Evolutionary conservation across 2,888 invertebrate genomes (phyloP).

Genomic region (Eupeodes luniger): DNA sequence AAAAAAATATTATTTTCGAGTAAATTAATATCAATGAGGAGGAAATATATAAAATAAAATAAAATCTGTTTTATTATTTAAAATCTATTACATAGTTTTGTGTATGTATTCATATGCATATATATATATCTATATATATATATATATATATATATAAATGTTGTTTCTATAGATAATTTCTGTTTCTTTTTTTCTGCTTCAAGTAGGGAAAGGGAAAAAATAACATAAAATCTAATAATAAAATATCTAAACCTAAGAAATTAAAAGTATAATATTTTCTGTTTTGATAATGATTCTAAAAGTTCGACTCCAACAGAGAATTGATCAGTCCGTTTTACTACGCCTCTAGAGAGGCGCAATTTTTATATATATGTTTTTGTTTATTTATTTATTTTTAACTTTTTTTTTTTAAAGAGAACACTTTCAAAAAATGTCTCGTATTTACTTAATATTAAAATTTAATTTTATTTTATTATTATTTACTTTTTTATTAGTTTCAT

Average conservation of each 20-base stretch:
- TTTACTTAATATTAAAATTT: slow-evolving; percentile 33
- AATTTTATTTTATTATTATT: slow-evolving; percentile 12
- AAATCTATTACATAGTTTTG: slow-evolving; percentile 44
- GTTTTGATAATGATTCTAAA: slow-evolving; percentile 75
- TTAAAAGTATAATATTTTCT: slow-evolving; percentile 67
- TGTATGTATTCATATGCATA: slow-evolving; percentile 62
- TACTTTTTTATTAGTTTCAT: slow-evolving; percentile 52
- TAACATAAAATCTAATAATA: slow-evolving; percentile 64
- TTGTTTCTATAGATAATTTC: slow-evolving; percentile 13
- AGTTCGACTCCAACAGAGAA: slow-evolving; percentile 76
- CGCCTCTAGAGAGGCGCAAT: slow-evolving; percentile 74
- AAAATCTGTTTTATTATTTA: slow-evolving; percentile 41
- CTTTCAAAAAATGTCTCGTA: slow-evolving; percentile 64
- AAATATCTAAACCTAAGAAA: slow-evolving; percentile 68
- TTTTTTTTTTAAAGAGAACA: slow-evolving; percentile 43
- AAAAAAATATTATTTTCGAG: slow-evolving; percentile 54
- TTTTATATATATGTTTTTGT: slow-evolving; percentile 47
- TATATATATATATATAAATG: slow-evolving; percentile 46
- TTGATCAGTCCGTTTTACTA: slow-evolving; percentile 77
- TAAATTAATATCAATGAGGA: slow-evolving; percentile 74
- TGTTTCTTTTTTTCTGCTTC: slow-evolving; percentile 29
- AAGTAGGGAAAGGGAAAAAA: slow-evolving; percentile 58
- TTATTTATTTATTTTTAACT: slow-evolving; percentile 31
- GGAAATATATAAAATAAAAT: slow-evolving; percentile 53
- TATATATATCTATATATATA: slow-evolving; percentile 40